A percentile compares a stretch with the other conserved stretches of the same genome.
Evolutionary conservation across 2,797 vertebrate species (phyloP).

Genomic region (Botia kubotai): DNA sequence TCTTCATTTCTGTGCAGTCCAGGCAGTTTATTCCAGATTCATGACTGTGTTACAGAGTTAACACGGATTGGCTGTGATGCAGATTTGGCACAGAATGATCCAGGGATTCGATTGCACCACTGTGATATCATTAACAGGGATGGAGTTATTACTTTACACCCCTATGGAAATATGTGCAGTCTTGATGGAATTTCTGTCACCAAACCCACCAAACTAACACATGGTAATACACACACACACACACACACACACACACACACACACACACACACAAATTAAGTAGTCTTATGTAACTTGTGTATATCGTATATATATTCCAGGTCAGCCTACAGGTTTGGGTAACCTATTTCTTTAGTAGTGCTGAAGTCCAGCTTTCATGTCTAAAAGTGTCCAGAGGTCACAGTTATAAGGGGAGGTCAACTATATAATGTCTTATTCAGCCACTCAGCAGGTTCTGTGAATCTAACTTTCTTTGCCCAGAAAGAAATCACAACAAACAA

Average conservation of each 20-base stretch:
- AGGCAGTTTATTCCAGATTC: neutral
- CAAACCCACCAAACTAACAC: constrained; percentile 58
- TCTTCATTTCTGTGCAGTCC: neutral
- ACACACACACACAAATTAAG: neutral
- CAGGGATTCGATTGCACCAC: constrained; percentile 54
- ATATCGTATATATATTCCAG: too few species aligned
- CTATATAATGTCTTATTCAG: constrained; percentile 3
- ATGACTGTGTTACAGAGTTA: constrained; percentile 16
- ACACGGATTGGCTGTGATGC: constrained; percentile 53
- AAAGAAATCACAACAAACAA: constrained; percentile 49
- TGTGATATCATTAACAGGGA: constrained; percentile 57
- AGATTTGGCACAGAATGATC: constrained; percentile 44
- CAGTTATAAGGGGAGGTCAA: neutral
- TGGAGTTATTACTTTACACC: constrained; percentile 59
- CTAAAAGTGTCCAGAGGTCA: constrained; percentile 11
- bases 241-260: neutral
- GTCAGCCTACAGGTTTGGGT: neutral
- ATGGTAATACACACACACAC: constrained; percentile 50
- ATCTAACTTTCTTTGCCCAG: constrained; percentile 29
- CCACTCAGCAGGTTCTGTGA: constrained; percentile 23
- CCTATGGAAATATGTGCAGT: constrained; percentile 55
- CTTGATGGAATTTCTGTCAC: constrained; percentile 57
- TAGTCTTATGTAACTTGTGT: too few species aligned
- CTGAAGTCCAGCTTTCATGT: constrained; percentile 2
- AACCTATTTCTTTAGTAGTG: constrained; percentile 6